Evolutionary conservation across 2,113 vertebrate species (phyloP).

Genomic region (Myiagra hebetior): DNA sequence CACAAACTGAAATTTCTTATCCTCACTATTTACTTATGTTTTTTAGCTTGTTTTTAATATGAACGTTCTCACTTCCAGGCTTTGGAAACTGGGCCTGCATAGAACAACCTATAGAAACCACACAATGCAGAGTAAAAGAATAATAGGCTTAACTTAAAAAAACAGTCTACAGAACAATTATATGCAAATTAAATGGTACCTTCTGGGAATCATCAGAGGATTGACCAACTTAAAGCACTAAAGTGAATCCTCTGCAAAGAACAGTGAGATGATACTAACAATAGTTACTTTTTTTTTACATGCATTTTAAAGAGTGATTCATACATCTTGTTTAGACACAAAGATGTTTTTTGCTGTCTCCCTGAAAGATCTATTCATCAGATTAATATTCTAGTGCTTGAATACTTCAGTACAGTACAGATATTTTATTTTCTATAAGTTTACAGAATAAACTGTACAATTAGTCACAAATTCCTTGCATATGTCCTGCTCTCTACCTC

Average conservation of each 20-base stretch:
- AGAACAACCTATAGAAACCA: not conserved
- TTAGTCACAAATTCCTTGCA: not conserved
- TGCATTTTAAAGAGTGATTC: not conserved
- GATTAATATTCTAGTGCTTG: not conserved
- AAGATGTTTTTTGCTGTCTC: not conserved
- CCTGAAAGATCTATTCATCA: not conserved
- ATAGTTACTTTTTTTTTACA: not conserved
- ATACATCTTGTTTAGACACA: not conserved
- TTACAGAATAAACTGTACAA: not conserved
- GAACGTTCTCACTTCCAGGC: not conserved
- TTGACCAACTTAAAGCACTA: not conserved
- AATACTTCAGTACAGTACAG: not conserved
- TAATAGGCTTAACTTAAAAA: not conserved
- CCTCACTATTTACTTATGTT: rapidly evolving
- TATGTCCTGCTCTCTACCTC: not conserved
- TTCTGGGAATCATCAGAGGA: not conserved
- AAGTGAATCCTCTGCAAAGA: not conserved
- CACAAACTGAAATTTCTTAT: not conserved
- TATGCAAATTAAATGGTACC: not conserved
- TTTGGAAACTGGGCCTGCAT: not conserved
- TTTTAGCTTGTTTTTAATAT: not conserved
- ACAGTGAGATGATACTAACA: not conserved
- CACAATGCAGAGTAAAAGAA: not conserved
- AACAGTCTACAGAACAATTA: not conserved
- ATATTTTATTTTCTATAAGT: not conserved